These are phyloP conservation scores for Drosophila ustulata DNA, from an alignment of 2,888 invertebrate genomes.

Conservation along the genomic window DNA sequence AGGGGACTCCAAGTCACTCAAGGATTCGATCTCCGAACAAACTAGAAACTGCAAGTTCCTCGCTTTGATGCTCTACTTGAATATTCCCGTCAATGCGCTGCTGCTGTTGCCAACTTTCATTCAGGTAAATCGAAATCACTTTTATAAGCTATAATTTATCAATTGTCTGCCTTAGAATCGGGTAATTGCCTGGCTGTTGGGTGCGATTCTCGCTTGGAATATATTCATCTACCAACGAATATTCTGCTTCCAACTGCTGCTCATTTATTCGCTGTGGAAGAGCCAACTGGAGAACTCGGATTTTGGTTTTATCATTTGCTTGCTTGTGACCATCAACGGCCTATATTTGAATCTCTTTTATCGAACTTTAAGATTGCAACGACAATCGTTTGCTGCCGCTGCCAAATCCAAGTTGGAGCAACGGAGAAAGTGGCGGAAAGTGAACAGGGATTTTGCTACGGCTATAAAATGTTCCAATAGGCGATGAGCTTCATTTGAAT, in stretches of 20 bases:
- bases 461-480: background rate
- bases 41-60: background rate
- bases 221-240: constrained; percentile 18
- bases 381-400: background rate
- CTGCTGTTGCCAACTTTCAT: background rate
- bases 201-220: constrained; percentile 39
- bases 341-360: constrained; percentile 24
- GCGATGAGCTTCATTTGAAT: constrained; percentile 20
- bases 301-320: background rate
- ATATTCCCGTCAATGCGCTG: constrained; percentile 13
- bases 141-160: background rate
- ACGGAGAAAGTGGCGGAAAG: too few relatives aligned
- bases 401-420: background rate
- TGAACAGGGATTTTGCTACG: background rate
- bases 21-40: background rate
- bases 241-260: background rate
- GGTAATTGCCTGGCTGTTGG: background rate
- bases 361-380: constrained; percentile 16
- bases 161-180: background rate
- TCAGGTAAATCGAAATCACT: constrained; percentile 15
- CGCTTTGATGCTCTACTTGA: background rate
- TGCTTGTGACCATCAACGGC: background rate
- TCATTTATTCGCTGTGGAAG: constrained; percentile 26
- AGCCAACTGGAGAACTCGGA: background rate
- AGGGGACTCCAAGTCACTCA: background rate